Conservation (phyloP, 1,140 invertebrate species). For the Hycleus phaleratus region DNA sequence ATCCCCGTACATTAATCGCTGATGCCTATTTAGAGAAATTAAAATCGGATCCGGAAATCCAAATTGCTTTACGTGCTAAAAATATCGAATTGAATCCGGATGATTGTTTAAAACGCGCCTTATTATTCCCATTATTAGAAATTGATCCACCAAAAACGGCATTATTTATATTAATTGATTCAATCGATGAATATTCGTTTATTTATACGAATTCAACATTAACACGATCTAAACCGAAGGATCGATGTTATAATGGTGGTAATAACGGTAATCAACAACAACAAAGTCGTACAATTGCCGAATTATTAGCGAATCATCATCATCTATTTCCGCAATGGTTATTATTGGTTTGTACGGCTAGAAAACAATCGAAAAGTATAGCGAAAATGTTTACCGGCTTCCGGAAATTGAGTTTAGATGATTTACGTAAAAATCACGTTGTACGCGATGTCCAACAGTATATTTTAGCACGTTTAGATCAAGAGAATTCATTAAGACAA, state of each 20-base stretch:
- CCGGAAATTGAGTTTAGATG: conserved; percentile 85
- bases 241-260: conserved; percentile 32
- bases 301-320: conserved; percentile 80
- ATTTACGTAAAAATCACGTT: conserved; percentile 80
- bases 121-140: conserved; percentile 80
- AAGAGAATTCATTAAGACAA: conserved; percentile 69
- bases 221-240: conserved; percentile 41
- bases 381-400: conserved; percentile 91
- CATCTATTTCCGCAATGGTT: conserved; percentile 92
- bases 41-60: conserved; percentile 65
- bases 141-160: conserved; percentile 75
- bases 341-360: conserved; percentile 80
- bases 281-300: conserved; percentile 66
- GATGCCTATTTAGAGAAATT: conserved; percentile 78
- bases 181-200: conserved; percentile 71
- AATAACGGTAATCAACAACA: conserved; percentile 24
- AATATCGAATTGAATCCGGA: conserved; percentile 77
- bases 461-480: conserved; percentile 82
- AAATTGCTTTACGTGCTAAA: conserved; percentile 60
- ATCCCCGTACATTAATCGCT: conserved; percentile 56
- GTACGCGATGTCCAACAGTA: conserved; percentile 91
- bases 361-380: conserved; percentile 77
- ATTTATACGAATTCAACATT: conserved; percentile 40
- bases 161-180: conserved; percentile 82
- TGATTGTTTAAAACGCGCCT: conserved; percentile 80